Evolutionary conservation across 2,113 vertebrate genomes (phyloP).

Genomic region (Macroglossus sobrinus): DNA sequence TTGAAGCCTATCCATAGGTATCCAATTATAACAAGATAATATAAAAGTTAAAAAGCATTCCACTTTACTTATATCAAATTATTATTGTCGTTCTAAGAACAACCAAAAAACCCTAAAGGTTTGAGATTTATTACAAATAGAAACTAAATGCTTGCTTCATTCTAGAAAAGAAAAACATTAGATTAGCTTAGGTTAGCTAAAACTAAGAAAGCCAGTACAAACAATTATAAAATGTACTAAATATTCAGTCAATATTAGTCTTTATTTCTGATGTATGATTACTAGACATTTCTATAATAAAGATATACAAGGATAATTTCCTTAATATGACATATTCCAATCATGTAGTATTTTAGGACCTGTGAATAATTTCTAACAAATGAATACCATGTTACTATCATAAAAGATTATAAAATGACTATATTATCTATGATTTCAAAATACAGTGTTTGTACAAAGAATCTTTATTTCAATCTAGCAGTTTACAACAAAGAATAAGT

Average conservation of each 20-base stretch:
- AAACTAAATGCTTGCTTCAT: slow-evolving; percentile 50
- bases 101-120: neutral
- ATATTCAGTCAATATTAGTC: slow-evolving; percentile 20
- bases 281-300: slow-evolving; percentile 44
- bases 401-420: slow-evolving; percentile 36
- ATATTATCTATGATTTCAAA: slow-evolving; percentile 32
- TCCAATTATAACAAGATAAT: neutral
- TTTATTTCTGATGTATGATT: slow-evolving; percentile 53
- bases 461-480: neutral
- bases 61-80: slow-evolving; percentile 24
- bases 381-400: slow-evolving; percentile 13
- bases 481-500: slow-evolving; percentile 40
- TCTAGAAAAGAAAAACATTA: slow-evolving; percentile 51
- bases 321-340: neutral
- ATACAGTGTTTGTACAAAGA: slow-evolving; percentile 18
- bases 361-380: slow-evolving; percentile 51
- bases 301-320: slow-evolving; percentile 33
- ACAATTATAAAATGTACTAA: slow-evolving; percentile 53
- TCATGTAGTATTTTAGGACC: slow-evolving; percentile 57
- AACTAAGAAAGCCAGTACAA: slow-evolving; percentile 60
- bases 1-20: neutral
- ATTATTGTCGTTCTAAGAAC: neutral
- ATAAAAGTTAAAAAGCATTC: slow-evolving; percentile 43
- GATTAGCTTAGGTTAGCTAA: slow-evolving; percentile 46
- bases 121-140: slow-evolving; percentile 4